These are phyloP conservation scores for Bimastos eiseni DNA, from an alignment of 2,888 invertebrate genomes.

Conservation along the genomic window DNA sequence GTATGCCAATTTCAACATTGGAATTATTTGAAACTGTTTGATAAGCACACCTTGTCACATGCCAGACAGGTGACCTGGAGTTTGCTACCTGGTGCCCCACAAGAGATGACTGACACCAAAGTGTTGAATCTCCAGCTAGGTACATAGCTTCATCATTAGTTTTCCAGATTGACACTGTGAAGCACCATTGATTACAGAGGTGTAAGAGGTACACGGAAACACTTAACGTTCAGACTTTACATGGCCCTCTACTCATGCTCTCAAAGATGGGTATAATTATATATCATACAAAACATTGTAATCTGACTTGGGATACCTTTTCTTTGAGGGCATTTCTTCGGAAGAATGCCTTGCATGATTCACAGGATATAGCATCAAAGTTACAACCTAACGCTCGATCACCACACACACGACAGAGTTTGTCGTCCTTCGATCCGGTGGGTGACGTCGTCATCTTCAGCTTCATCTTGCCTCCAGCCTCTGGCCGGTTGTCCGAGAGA, in stretches of 20 bases:
- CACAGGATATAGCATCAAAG: constrained; percentile 35
- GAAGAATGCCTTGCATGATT: constrained; percentile 38
- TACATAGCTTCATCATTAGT: not conserved
- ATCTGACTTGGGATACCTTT: constrained; percentile 23
- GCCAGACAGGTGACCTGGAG: not conserved
- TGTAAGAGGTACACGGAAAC: not conserved
- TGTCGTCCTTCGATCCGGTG: not conserved
- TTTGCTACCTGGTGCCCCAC: not conserved
- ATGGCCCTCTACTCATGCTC: not conserved
- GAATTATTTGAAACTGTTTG: not conserved
- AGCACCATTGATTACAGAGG: no score
- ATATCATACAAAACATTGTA: not conserved
- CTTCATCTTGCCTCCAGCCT: constrained; percentile 8
- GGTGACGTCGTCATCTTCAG: not conserved
- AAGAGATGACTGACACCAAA: not conserved
- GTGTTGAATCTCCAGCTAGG: not conserved
- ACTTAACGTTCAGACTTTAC: not conserved
- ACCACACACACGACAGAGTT: constrained; percentile 35
- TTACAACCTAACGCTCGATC: constrained; percentile 37
- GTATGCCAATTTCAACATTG: not conserved
- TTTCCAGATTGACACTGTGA: not conserved
- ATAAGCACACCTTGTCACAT: not conserved
- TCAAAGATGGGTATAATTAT: not conserved
- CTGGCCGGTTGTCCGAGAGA: constrained; percentile 7
- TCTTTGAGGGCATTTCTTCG: constrained; percentile 34